phyloP scores from a whole-genome alignment of 2,113 vertebrate genomes.

The Semicossyphus pulcher region DNA sequence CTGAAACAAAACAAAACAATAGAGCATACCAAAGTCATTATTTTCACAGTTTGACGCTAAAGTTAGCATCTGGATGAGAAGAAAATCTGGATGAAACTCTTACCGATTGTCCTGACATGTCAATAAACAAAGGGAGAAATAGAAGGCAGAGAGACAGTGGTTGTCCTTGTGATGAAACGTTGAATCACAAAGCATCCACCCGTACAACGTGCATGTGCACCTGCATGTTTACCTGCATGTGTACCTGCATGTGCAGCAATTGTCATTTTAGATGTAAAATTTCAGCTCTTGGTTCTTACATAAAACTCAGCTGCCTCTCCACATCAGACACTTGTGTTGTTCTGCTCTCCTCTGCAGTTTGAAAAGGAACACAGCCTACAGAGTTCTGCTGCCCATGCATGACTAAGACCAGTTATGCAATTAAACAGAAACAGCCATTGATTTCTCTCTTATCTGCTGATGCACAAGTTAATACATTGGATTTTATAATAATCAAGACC shows the following conservation, averaged over 20 bases:
- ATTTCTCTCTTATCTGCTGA: conserved; percentile 27
- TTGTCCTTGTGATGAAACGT: not conserved
- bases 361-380: conserved; percentile 53
- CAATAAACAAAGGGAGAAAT: not conserved
- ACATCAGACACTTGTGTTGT: conserved; percentile 14
- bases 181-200: not conserved
- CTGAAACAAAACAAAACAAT: not conserved
- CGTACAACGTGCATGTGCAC: not conserved
- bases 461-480: conserved; percentile 3
- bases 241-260: not conserved
- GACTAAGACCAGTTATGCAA: conserved; percentile 64
- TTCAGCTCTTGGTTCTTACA: conserved; percentile 15
- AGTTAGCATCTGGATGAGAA: too few species aligned
- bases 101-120: not conserved
- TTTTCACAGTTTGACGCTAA: conserved; percentile 6
- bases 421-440: conserved; percentile 36
- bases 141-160: not conserved
- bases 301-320: conserved; percentile 19
- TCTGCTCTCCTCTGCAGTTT: conserved; percentile 42
- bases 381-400: conserved; percentile 51
- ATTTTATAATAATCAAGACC: not conserved
- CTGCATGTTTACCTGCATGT: conserved; percentile 12
- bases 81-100: too few species aligned
- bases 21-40: not conserved
- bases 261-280: not conserved